phyloP scores from a whole-genome alignment of 2,113 vertebrate species.

The Aptenodytes forsteri region DNA sequence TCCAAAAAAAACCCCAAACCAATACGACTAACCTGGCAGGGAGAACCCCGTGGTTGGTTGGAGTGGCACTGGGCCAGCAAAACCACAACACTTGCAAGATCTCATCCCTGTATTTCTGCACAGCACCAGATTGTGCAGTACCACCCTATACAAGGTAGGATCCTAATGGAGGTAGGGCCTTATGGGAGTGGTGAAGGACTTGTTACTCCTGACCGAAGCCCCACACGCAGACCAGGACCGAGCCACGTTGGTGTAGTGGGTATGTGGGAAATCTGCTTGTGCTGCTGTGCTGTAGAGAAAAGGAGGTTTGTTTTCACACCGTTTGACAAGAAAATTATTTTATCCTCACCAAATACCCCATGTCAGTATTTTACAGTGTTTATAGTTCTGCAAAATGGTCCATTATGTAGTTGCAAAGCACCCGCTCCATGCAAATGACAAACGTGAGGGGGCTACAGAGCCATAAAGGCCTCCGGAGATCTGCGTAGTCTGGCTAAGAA shows the following conservation, averaged over 20 bases:
- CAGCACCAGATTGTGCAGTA: fast-evolving
- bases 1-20: not conserved
- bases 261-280: not conserved
- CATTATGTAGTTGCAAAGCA: not conserved
- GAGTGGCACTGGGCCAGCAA: not conserved
- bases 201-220: not conserved
- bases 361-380: not conserved
- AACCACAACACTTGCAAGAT: not conserved
- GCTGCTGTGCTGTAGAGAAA: not conserved
- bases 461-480: too few relatives aligned
- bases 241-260: not conserved
- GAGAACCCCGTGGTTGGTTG: not conserved
- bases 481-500: not conserved
- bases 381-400: not conserved
- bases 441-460: not conserved
- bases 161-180: not conserved
- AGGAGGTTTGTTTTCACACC: not conserved
- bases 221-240: fast-evolving
- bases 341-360: not conserved
- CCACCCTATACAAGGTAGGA: not conserved
- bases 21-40: not conserved
- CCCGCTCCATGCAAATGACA: not conserved
- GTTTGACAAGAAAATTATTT: not conserved
- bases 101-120: not conserved
- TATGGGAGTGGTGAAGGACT: fast-evolving